Evolutionary conservation across 92 coral and sea anemone genomes (phyloP), one percentile per base, ranked within the genome.

Genomic region (Heliopora coerulea): DNA sequence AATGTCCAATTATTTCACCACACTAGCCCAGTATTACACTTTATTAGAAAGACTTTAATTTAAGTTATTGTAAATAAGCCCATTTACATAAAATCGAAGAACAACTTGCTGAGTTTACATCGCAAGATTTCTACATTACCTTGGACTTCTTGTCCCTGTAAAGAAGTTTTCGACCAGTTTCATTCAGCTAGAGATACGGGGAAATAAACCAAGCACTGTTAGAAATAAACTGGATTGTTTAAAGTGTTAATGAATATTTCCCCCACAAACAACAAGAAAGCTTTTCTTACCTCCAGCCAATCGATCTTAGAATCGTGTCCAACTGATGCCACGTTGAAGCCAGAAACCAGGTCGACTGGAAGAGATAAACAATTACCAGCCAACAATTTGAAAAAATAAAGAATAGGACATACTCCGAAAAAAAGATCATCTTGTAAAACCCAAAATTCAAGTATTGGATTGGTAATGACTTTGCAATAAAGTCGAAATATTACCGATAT

Each of bases 271-370:
- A n/a, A n/a, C n/a, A n/a, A n/a, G n/a, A n/a, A n/a, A n/a, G n/a
- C n/a, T n/a, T n/a, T n/a, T n/a, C n/a, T n/a, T 56, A 93, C 98
- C 96, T 93, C 98, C 31, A 93, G 86, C 98, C 98, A 93, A 66
- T 93, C 98, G 64, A 93, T 93, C 78, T 89, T 93, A 39, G 98
- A 87, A 49, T 93, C 98, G 72, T 93, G 98, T 61, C 91, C 89
- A 34, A 93, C 89, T 28, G 95, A 90, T 1, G 96, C 98, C 31
- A 85, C 66, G 60, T 87, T 93, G 35, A 93, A 75, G 3, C 98
- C 98, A 13, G 89, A 73, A 29, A 88, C 44, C 59, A 93, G 78
- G 75, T 93, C 93, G 78, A 93, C 98, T 93, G 77, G 24, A 60
- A 59, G 46, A 86, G 10, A 49, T 76, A 61, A 34, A 61, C 32